Base-by-base conservation (phyloP, 1,140 invertebrate genomes). In the Panagrolaimus sp. region DNA sequence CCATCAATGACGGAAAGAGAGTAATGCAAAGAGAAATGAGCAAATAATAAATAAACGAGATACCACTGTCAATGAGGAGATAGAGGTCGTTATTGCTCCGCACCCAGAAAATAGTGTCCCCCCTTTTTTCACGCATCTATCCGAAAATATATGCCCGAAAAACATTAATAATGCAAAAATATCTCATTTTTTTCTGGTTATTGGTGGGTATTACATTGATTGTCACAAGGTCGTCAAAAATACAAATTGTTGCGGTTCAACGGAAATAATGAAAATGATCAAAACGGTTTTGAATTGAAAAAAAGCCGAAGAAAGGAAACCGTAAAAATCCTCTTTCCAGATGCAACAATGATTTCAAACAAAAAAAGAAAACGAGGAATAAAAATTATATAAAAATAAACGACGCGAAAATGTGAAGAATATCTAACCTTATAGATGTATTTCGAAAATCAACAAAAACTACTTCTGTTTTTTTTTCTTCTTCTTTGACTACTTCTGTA, bases 211-310 rank as follows among this genome's bases (percentile, higher is more conserved):
- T 38, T 38, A 38, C 32, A 58, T 21, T 58, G 52, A 58, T 58
- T 58, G 52, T 24, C 21, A 58, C 52, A 58, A 58, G 52, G 52
- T 58, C 52, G 52, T 58, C 52, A 58, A 58, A 58, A 58, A 26
- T 26, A 21, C 32, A 38, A 58, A 58, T 58, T 58, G 52, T 58
- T 58, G 52, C 52, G 52, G 52, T 58, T 58, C 21, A 58, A 28
- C 21, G 52, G 52, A 58, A 26, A 28, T 28, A 58, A 58, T 58
- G 14, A 28, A 58, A 28, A 21, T 28, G 52, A 58, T 58, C 52
- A 58, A 26, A 21, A 58, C 17, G 52, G 52, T 58, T 12, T 21
- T 21, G 48, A 52, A 24, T 21, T 58, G 15, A 26, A 58, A 58
- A 58, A n/a, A 12, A 21, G 14, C 17, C 28, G 17, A 26, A 58